Percentiles rank a stretch among this genome's conserved stretches.
These are phyloP conservation scores for Myripristis jacobus DNA, from an alignment of 2,797 vertebrate genomes.

Conservation along the genomic window DNA sequence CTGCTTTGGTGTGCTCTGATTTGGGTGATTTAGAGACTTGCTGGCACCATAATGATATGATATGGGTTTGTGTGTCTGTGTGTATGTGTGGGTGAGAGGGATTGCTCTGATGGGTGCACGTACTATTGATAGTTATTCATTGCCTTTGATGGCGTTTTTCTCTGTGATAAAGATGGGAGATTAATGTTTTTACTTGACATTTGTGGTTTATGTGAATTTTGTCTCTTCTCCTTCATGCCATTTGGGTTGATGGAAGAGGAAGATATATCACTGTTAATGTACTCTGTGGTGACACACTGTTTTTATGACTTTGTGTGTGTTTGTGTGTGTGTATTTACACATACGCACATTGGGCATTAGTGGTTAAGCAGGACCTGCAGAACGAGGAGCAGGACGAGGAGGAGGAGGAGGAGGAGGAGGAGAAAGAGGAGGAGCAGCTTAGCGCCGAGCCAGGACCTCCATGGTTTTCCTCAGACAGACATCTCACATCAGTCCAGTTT, in stretches of 20 bases:
- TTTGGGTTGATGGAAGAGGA: slow-evolving; percentile 8
- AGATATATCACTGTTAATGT: slow-evolving; percentile 40
- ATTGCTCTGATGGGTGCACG: slow-evolving; percentile 32
- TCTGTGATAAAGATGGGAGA: slow-evolving; percentile 38
- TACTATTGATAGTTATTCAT: slow-evolving; percentile 46
- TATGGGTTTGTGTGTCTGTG: slow-evolving; percentile 6
- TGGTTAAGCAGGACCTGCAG: slow-evolving; percentile 77
- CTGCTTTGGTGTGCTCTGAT: slow-evolving; percentile 43
- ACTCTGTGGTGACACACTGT: not conserved
- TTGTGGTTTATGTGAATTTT: slow-evolving; percentile 23
- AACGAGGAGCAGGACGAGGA: slow-evolving; percentile 73
- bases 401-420: slow-evolving; percentile 38
- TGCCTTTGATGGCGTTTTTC: slow-evolving; percentile 48
- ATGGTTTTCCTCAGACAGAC: slow-evolving; percentile 28
- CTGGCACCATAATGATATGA: not conserved
- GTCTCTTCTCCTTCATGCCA: slow-evolving; percentile 1
- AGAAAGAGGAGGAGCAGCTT: slow-evolving; percentile 39
- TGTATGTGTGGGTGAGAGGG: slow-evolving; percentile 18
- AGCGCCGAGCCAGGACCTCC: slow-evolving; percentile 64
- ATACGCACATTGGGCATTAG: slow-evolving; percentile 67
- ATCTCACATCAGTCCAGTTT: slow-evolving; percentile 12
- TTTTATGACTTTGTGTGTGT: slow-evolving; percentile 26
- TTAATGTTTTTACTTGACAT: slow-evolving; percentile 30
- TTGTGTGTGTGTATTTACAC: slow-evolving; percentile 18
- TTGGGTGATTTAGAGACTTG: slow-evolving; percentile 54